These are phyloP conservation scores for Ceryle rudis DNA, from an alignment of 2,797 vertebrate genomes.

Conservation along the genomic window DNA sequence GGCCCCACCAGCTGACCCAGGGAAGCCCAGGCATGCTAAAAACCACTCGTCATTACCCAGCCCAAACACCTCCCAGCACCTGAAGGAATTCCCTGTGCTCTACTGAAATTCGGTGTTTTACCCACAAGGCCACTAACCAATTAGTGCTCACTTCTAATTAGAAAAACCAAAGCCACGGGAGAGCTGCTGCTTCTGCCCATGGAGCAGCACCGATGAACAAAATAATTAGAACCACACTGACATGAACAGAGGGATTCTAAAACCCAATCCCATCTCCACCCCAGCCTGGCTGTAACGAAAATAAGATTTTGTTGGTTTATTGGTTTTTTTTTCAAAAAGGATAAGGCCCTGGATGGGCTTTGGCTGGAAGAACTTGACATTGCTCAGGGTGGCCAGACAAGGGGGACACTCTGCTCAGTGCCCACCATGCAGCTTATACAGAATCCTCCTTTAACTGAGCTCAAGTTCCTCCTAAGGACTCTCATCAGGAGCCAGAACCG, in stretches of 20 bases:
- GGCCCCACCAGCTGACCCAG: rapidly evolving
- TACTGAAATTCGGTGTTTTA: not conserved
- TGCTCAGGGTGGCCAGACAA: not conserved
- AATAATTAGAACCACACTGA: not conserved
- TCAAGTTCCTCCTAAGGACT: not conserved
- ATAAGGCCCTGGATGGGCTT: not conserved
- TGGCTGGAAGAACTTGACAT: not conserved
- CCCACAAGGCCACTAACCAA: not conserved
- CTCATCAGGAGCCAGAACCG: not conserved
- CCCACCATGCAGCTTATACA: not conserved
- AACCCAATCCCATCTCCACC: not conserved
- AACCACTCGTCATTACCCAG: not conserved
- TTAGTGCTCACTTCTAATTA: constrained; percentile 26
- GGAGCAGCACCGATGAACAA: not conserved
- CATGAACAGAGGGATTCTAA: not conserved
- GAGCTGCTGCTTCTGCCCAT: not conserved
- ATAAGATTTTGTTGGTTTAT: not conserved
- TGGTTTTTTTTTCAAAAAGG: not conserved
- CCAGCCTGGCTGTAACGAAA: not conserved
- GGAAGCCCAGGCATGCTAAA: not conserved
- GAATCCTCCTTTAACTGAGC: not conserved
- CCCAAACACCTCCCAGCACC: not conserved
- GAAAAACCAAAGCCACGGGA: not conserved
- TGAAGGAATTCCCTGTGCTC: not conserved
- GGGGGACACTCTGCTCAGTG: not conserved